phyloP scores from a whole-genome alignment of 2,888 invertebrate genomes.

The Idaea biselata region DNA sequence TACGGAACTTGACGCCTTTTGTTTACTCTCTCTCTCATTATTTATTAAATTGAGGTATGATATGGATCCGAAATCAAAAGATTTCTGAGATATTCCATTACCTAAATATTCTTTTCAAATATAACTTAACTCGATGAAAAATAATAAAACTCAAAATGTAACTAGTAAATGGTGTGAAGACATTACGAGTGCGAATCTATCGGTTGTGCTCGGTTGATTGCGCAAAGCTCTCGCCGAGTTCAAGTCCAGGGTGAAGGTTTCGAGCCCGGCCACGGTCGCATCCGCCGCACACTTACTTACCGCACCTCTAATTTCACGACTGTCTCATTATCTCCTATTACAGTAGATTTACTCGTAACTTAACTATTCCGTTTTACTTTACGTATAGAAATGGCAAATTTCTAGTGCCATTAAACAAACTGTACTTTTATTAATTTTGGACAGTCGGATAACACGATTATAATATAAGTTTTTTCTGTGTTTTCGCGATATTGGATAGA shows the following conservation, averaged over 20 bases:
- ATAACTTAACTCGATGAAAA: not conserved
- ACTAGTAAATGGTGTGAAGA: constrained; percentile 28
- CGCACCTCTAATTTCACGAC: constrained; percentile 11
- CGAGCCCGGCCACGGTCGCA: constrained; percentile 24
- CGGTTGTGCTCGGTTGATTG: constrained; percentile 60
- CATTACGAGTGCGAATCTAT: constrained; percentile 47
- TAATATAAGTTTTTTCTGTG: too few species aligned
- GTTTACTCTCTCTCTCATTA: constrained; percentile 22
- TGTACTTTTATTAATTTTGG: not conserved
- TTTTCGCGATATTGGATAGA: too few species aligned
- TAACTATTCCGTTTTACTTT: not conserved
- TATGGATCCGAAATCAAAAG: not conserved
- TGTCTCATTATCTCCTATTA: not conserved
- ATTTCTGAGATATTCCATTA: not conserved
- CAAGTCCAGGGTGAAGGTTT: constrained; percentile 79
- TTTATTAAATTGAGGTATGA: not conserved
- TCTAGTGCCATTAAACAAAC: not conserved
- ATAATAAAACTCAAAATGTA: constrained; percentile 5
- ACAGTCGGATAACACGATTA: not conserved
- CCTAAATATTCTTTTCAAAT: constrained; percentile 11
- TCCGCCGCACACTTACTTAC: constrained; percentile 15
- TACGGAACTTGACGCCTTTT: constrained; percentile 23
- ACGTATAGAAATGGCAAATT: not conserved
- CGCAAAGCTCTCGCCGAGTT: constrained; percentile 63
- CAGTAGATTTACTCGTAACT: constrained; percentile 4